These are phyloP conservation scores for Monomorium pharaonis DNA, from an alignment of 1,140 invertebrate species.

Conservation along the genomic window DNA sequence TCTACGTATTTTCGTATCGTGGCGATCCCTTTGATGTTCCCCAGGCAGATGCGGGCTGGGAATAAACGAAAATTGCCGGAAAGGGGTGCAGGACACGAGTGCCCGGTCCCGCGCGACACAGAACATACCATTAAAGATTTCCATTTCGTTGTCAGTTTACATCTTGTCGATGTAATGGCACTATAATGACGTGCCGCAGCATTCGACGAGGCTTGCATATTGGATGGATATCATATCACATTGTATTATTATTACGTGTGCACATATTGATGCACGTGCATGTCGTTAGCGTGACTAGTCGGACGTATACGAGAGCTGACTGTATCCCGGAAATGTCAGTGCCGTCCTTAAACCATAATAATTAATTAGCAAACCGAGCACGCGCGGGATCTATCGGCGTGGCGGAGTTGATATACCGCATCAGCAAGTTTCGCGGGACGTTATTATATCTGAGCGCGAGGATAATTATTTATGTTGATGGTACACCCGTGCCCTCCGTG, in stretches of 20 bases:
- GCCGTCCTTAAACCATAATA: constrained; percentile 50
- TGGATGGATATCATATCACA: constrained; percentile 14
- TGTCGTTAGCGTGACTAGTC: constrained; percentile 41
- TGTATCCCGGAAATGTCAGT: constrained; percentile 30
- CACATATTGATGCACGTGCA: constrained; percentile 22
- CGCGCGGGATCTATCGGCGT: constrained; percentile 21
- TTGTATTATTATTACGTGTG: constrained; percentile 21
- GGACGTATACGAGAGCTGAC: constrained; percentile 11
- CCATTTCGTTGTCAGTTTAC: constrained; percentile 31
- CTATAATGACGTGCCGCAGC: background rate
- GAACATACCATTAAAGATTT: constrained; percentile 45
- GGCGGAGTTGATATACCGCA: constrained; percentile 31
- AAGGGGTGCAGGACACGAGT: background rate
- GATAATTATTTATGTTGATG: constrained; percentile 56
- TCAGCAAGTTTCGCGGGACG: constrained; percentile 46
- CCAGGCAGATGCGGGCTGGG: constrained; percentile 13
- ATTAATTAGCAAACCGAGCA: constrained; percentile 51
- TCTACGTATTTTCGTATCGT: background rate
- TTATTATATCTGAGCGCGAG: constrained; percentile 34
- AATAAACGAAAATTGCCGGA: constrained; percentile 65
- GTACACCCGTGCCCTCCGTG: constrained; percentile 18
- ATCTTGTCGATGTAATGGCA: background rate
- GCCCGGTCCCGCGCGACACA: background rate
- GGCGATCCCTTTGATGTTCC: constrained; percentile 62
- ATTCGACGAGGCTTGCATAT: constrained; percentile 27